phyloP scores from a whole-genome alignment of 2,113 vertebrate genomes.

The Pipa parva region DNA sequence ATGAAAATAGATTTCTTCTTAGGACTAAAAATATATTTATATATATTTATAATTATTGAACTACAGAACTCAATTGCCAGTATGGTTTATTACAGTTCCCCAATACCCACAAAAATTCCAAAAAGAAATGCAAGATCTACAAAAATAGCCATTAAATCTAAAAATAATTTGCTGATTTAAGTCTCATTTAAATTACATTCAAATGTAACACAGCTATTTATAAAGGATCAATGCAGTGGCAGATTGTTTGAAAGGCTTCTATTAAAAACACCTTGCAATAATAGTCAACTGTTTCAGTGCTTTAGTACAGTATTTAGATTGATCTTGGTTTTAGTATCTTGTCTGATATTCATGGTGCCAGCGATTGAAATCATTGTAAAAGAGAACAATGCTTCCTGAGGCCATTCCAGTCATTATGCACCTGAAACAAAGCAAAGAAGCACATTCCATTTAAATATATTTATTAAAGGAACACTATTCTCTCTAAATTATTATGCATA shows the following conservation, averaged over 20 bases:
- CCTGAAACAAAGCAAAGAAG: slow-evolving; percentile 56
- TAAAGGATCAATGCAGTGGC: slow-evolving; percentile 29
- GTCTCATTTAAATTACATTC: slow-evolving; percentile 81
- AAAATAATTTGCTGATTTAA: slow-evolving; percentile 86
- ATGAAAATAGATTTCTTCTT: slow-evolving; percentile 92
- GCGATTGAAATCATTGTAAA: slow-evolving; percentile 97
- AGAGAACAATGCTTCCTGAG: slow-evolving; percentile 95
- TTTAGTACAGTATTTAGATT: not conserved
- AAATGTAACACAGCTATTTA: slow-evolving; percentile 59
- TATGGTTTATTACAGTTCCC: slow-evolving; percentile 58
- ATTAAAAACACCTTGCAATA: slow-evolving; percentile 10
- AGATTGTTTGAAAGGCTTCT: not conserved
- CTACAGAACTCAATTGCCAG: slow-evolving; percentile 78
- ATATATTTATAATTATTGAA: slow-evolving; percentile 91
- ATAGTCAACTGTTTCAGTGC: slow-evolving; percentile 37
- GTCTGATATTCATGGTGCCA: slow-evolving; percentile 98
- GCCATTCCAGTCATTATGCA: slow-evolving; percentile 97
- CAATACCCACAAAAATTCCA: slow-evolving; percentile 48
- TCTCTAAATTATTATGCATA: too few species aligned
- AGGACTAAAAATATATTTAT: slow-evolving; percentile 96
- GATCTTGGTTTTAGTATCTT: slow-evolving; percentile 74
- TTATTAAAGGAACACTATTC: too few species aligned
- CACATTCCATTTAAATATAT: too few species aligned
- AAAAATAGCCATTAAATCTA: slow-evolving; percentile 97
- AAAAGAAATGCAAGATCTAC: slow-evolving; percentile 82